Conservation (phyloP, 1,140 invertebrate genomes). For the Hyles euphorbiae region DNA sequence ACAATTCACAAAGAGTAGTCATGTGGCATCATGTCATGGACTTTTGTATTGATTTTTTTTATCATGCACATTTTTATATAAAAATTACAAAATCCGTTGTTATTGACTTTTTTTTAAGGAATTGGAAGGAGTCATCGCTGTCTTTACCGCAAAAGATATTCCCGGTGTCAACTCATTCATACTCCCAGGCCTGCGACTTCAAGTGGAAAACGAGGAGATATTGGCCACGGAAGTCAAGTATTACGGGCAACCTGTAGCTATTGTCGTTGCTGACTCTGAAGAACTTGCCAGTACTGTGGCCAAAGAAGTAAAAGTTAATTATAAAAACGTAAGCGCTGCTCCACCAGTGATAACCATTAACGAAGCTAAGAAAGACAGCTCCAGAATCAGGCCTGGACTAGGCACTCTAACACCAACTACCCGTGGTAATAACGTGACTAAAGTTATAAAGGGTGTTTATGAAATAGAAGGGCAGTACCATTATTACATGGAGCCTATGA, state of each 20-base stretch:
- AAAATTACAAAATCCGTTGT: too few relatives aligned
- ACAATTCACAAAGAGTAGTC: too few relatives aligned
- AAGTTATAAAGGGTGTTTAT: conserved; percentile 52
- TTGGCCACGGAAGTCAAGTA: conserved; percentile 76
- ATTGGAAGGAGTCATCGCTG: conserved; percentile 80
- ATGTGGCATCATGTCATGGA: too few relatives aligned
- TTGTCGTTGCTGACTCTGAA: conserved; percentile 81
- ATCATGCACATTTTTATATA: too few relatives aligned
- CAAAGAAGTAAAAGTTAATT: conserved; percentile 81
- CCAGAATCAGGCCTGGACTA: conserved; percentile 36
- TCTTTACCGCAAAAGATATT: conserved; percentile 82
- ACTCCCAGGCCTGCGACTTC: conserved; percentile 37
- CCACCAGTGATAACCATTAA: conserved; percentile 56
- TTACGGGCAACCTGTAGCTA: conserved; percentile 84
- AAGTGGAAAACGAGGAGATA: conserved; percentile 72
- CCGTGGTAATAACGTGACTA: conserved; percentile 55
- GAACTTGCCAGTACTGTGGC: conserved; percentile 79
- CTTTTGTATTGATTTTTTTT: too few relatives aligned
- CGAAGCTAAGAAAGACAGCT: conserved; percentile 47
- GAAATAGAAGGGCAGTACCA: conserved; percentile 62
- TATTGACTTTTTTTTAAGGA: conserved; percentile 74
- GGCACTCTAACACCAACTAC: conserved; percentile 46
- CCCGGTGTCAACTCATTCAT: conserved; percentile 79
- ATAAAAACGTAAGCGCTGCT: conserved; percentile 63
- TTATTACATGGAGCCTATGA: conserved; percentile 77